These are phyloP conservation scores for Linnaemya tessellans DNA, from an alignment of 2,888 invertebrate genomes.

Conservation along the genomic window DNA sequence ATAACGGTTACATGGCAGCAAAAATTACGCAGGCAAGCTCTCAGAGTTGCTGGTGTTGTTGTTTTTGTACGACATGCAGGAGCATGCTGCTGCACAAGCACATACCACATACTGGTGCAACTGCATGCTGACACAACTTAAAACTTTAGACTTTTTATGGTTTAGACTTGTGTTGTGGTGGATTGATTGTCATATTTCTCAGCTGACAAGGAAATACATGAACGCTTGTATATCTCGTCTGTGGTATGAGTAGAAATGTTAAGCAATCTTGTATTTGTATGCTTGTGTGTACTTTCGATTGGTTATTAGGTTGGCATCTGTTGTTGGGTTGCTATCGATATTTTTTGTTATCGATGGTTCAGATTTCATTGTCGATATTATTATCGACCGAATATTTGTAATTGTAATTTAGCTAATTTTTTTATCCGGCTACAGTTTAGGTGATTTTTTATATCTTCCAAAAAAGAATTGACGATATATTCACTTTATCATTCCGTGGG, in stretches of 20 bases:
- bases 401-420: too few species aligned
- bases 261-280: not conserved
- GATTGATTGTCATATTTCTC: constrained; percentile 60
- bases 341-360: too few species aligned
- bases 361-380: too few species aligned
- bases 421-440: too few species aligned
- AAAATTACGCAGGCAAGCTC: constrained; percentile 2
- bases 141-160: constrained; percentile 11
- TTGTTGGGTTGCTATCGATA: too few species aligned
- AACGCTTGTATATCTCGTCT: constrained; percentile 25
- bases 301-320: not conserved
- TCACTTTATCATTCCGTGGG: too few species aligned
- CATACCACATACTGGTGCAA: constrained; percentile 1
- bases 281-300: not conserved
- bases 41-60: constrained; percentile 24
- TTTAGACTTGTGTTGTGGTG: constrained; percentile 53
- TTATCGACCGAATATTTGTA: too few species aligned
- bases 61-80: constrained; percentile 14
- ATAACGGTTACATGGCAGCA: constrained; percentile 21
- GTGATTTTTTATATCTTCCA: too few species aligned
- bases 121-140: constrained; percentile 22
- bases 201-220: constrained; percentile 41
- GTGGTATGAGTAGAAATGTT: not conserved
- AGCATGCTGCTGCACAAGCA: constrained; percentile 31
- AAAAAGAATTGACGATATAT: too few species aligned